Conservation (phyloP, 2,113 vertebrate species). For the Ramphastos sulfuratus region DNA sequence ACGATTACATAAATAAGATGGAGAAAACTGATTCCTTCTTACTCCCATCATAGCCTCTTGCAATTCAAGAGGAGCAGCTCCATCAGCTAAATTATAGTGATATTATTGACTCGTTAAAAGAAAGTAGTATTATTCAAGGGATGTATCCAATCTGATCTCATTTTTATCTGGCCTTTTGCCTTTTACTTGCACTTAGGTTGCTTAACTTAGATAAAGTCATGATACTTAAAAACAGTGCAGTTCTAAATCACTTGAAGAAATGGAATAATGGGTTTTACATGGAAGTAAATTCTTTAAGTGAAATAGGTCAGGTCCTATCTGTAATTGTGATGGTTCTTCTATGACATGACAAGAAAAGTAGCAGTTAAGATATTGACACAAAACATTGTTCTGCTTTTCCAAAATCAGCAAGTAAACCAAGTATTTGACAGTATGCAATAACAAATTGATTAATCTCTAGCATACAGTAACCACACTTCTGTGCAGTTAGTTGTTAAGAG, state of each 20-base stretch:
- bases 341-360: not conserved
- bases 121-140: not conserved
- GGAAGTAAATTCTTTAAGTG: not conserved
- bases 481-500: slow-evolving; percentile 38
- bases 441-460: not conserved
- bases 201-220: not conserved
- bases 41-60: not conserved
- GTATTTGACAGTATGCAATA: not conserved
- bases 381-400: not conserved
- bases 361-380: not conserved
- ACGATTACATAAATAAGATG: not conserved
- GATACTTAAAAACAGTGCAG: not conserved
- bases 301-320: not conserved
- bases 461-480: not conserved
- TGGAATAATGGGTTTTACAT: not conserved
- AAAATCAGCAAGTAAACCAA: not conserved
- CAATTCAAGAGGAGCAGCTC: not conserved
- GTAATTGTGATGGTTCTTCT: not conserved
- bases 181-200: not conserved
- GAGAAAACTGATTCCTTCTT: not conserved
- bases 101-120: not conserved
- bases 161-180: not conserved
- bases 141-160: not conserved
- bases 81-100: not conserved
- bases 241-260: not conserved